A percentile compares a stretch with the other conserved stretches of the same genome.
Conservation (phyloP, 2,113 vertebrate genomes). For the Spizaetus ornatus region DNA sequence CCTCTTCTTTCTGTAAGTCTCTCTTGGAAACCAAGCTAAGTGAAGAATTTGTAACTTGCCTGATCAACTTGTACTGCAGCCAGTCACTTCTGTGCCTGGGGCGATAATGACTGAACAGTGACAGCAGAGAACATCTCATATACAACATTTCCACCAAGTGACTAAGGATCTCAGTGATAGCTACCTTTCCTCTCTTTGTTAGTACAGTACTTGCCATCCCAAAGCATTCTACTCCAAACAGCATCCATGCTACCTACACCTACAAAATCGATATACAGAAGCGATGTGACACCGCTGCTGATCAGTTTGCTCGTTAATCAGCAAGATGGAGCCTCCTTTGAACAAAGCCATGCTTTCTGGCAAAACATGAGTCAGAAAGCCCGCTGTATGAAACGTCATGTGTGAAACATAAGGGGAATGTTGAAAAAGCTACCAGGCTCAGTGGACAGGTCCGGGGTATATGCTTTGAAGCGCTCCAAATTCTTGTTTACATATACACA, state of each 20-base stretch:
- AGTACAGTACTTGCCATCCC: background rate
- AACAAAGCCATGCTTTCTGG: background rate
- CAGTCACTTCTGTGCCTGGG: background rate
- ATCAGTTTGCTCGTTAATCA: too few species aligned
- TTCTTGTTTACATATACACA: background rate
- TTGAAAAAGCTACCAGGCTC: background rate
- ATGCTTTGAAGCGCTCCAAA: background rate
- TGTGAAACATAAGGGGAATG: background rate
- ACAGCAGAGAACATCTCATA: background rate
- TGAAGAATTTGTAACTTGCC: background rate
- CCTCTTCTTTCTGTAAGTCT: background rate
- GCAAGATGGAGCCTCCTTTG: background rate
- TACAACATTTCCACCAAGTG: background rate
- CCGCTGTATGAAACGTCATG: fast-evolving
- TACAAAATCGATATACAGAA: too few species aligned
- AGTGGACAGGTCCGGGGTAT: fast-evolving
- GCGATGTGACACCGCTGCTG: fast-evolving
- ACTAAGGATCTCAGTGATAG: fast-evolving
- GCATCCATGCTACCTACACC: background rate
- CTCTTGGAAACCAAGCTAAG: background rate
- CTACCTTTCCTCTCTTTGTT: background rate
- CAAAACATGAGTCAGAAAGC: background rate
- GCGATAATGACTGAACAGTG: fast-evolving
- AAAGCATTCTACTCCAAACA: background rate
- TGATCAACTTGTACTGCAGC: background rate